Evolutionary conservation across 1,140 invertebrate species (phyloP).

Genomic region (Drosophila repletoides): DNA sequence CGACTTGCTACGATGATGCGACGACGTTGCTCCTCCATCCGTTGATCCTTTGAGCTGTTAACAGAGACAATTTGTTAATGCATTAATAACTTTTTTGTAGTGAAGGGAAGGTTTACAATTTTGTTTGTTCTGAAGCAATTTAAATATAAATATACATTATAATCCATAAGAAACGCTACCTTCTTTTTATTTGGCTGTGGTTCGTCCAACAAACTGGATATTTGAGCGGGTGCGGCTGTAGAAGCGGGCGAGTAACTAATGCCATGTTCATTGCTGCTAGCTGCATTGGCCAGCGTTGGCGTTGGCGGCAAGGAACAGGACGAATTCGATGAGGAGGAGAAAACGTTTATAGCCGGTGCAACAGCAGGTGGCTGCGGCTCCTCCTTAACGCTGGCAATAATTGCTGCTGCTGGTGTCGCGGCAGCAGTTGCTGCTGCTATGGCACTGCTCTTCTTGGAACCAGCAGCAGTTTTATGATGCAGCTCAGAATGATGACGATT

Average conservation of each 20-base stretch:
- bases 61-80: not conserved
- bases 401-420: not conserved
- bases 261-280: slow-evolving; percentile 19
- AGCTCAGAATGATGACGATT: slow-evolving; percentile 63
- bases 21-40: not conserved
- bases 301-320: slow-evolving; percentile 73
- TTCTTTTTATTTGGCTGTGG: slow-evolving; percentile 64
- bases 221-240: slow-evolving; percentile 8
- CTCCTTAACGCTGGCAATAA: slow-evolving; percentile 30
- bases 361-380: slow-evolving; percentile 6
- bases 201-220: slow-evolving; percentile 27
- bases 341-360: slow-evolving; percentile 52
- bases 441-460: slow-evolving; percentile 53
- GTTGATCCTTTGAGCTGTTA: slow-evolving; percentile 43
- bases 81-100: no score
- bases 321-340: slow-evolving; percentile 75
- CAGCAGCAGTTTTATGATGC: slow-evolving; percentile 50
- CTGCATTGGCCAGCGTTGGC: slow-evolving; percentile 36
- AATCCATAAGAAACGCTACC: slow-evolving; percentile 18
- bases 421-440: slow-evolving; percentile 29
- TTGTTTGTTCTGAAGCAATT: no score
- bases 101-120: no score
- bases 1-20: slow-evolving; percentile 64
- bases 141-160: not conserved
- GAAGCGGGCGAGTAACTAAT: slow-evolving; percentile 49